Evolutionary conservation across 2,113 vertebrate genomes (phyloP).

Genomic region (Scartelaos histophorus): DNA sequence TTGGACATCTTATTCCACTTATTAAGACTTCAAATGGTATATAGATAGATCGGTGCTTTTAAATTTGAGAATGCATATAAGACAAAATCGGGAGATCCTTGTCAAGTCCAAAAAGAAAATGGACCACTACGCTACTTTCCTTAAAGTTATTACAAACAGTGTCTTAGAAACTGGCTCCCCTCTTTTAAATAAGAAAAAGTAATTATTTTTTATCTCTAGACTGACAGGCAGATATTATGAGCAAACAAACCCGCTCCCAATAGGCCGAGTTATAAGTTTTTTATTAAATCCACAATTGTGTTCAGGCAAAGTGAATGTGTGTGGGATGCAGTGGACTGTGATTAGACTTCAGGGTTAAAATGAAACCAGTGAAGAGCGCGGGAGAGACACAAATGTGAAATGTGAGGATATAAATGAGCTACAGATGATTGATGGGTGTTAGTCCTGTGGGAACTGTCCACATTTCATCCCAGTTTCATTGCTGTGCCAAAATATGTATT

Average conservation of each 20-base stretch:
- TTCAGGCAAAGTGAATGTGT: neutral
- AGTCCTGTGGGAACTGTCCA: neutral
- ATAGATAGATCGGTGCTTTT: too few species aligned
- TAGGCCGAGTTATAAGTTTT: neutral
- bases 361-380: neutral
- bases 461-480: neutral
- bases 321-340: neutral
- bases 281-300: neutral
- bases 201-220: neutral
- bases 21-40: too few species aligned
- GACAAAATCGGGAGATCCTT: too few species aligned
- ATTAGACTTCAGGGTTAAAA: neutral
- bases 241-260: constrained; percentile 1
- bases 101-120: neutral
- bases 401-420: neutral
- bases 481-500: neutral
- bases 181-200: constrained; percentile 7
- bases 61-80: too few species aligned
- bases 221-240: constrained; percentile 2
- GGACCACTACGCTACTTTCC: neutral
- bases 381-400: neutral
- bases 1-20: too few species aligned
- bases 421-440: neutral
- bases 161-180: neutral
- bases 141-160: neutral